These are phyloP conservation scores for Sclerodermus sp. DNA, from an alignment of 2,888 invertebrate species.

Conservation along the genomic window DNA sequence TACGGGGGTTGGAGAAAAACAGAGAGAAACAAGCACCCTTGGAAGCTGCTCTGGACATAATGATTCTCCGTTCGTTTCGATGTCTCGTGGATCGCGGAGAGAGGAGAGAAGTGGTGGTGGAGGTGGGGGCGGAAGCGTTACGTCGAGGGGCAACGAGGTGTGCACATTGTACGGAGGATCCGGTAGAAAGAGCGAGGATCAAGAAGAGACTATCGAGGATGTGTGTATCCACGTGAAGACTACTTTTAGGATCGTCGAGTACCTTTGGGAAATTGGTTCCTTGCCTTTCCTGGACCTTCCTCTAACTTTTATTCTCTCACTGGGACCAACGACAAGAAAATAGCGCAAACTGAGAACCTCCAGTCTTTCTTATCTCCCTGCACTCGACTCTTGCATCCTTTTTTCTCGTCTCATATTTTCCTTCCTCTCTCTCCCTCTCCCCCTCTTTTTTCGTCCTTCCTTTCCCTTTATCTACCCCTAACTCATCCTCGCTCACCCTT, in stretches of 20 bases:
- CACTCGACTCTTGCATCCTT: conserved; percentile 9
- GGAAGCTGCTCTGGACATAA: no score
- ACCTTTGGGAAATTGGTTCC: conserved; percentile 48
- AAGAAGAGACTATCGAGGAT: not conserved
- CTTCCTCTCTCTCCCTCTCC: conserved; percentile 4
- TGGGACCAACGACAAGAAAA: conserved; percentile 39
- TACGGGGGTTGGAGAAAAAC: no score
- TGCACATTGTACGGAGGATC: no score
- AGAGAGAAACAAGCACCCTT: no score
- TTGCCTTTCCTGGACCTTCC: conserved; percentile 21
- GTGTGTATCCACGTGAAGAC: conserved; percentile 26
- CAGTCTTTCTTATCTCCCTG: conserved; percentile 19
- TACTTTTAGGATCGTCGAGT: conserved; percentile 35
- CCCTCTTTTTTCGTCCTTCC: not conserved
- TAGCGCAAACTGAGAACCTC: conserved; percentile 37
- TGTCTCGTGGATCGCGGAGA: no score
- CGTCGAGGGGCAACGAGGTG: no score
- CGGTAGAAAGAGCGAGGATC: no score
- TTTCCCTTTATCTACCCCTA: not conserved
- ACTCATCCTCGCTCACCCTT: no score
- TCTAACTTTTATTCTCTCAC: conserved; percentile 43
- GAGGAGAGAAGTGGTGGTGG: no score
- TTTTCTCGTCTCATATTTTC: conserved; percentile 13
- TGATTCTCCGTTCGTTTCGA: no score
- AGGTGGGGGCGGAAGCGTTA: no score